Base-by-base conservation (phyloP, 2,888 invertebrate genomes). In the Muscina levida region DNA sequence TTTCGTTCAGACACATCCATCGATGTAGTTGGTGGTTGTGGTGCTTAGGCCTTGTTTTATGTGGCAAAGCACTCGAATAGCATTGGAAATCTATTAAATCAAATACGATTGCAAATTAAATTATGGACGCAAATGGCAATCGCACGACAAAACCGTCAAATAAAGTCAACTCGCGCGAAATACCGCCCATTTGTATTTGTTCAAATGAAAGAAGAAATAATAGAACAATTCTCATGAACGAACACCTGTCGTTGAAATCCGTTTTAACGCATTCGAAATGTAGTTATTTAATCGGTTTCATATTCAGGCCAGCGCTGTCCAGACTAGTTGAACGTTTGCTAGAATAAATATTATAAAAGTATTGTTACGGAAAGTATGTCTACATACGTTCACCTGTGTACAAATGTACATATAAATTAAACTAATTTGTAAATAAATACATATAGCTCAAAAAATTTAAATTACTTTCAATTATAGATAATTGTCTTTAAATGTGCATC, bases 171-270 rank as follows among this genome's bases (percentile, higher is more conserved):
- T 59, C 42, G 19, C 13, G 62, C 5, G 62, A 42, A 62, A 62
- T 31, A 42, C 42, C 62, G 62, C 42, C 39, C 19, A 62, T 62
- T 62, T 62, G 19, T 22, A 62, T 62, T 62, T 62, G 17, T 62
- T 13, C 62, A 62, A 62, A 31, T 8, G 8, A 31, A 31, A 31
- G 31, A 31, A 31, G 31, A 31, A 31, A 31, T 8, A 31, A 31
- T 5, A 31, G 8, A 31, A 31, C 3, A 31, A 31, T 8, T 5
- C 31, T 8, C 31, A 31, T 31, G 8, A 31, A 31, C 22, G 62
- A 37, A 62, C 62, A 62, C 62, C 62, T 62, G 62, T 62, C 62
- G 42, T 62, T n/a, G 13, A 62, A 62, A 42, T 62, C 19, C 1
- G 42, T 62, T 19, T 37, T 42, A 42, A 37, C 17, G 39, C 42